Evolutionary conservation across 2,113 vertebrate species (phyloP), one percentile per base, ranked within the genome.

Genomic region (Glaucidium brasilianum): DNA sequence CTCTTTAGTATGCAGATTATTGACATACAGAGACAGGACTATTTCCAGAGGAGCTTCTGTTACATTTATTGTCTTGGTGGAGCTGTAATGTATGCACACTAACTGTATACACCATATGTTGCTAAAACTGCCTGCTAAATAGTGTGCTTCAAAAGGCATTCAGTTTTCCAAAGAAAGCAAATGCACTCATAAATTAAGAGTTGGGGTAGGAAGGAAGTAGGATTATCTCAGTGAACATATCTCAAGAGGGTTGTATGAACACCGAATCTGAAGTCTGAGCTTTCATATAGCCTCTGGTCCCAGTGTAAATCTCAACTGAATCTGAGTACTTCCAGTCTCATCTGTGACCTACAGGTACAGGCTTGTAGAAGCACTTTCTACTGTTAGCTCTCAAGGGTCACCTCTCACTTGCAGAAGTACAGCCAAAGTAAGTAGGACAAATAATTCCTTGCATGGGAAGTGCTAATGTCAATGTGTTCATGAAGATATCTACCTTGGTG

Each of bases 1-100:
- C 59, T 72, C 86, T 80, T 97, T 92, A 89, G 41, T 91, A 93
- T 94, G 93, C 82, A 96, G 71, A 96, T 97, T 95, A 88, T 83
- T 95, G 93, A 93, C 72, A 82, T 43, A 80, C 15, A 78, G 68
- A 86, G 64, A 84, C n/a, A 89, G 1, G 3, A 91, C 52, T 92
- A 77, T 90, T 94, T 97, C 78, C 89, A 92, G 72, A 90, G 85
- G 72, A 83, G 19, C 49, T 90, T 87, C 76, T 93, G 58, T 60
- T 95, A 56, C 32, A 45, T 94, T 77, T 87, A 73, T 72, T 94
- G 19, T 55, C 56, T 93, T 72, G 37, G 17, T 78, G 37, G 49
- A 55, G 30, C 73, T 80, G 80, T 58, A 66, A 32, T 53, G 1
- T 78, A 41, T 60, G 43, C 59, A 50, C 17, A 63, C n/a, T 59